phyloP scores from a whole-genome alignment of 1,140 invertebrate genomes.

The Dendroctonus valens region DNA sequence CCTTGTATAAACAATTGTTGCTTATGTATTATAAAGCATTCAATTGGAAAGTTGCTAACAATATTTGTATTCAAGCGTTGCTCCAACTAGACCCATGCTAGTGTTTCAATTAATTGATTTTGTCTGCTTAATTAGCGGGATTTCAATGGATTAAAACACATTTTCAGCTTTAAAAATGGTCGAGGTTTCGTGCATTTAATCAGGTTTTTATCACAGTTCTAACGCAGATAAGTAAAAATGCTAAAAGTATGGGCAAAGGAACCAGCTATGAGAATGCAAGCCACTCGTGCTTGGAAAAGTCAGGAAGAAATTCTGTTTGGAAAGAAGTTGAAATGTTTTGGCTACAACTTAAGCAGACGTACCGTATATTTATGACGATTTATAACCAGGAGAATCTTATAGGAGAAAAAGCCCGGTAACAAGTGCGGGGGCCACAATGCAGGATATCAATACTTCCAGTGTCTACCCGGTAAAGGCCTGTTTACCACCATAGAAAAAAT shows the following conservation, averaged over 20 bases:
- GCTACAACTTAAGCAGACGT: background rate
- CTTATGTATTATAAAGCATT: background rate
- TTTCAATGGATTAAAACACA: too few relatives aligned
- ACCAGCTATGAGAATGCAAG: too few relatives aligned
- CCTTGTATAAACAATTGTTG: background rate
- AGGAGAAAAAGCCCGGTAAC: slow-evolving; percentile 46
- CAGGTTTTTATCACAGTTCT: too few relatives aligned
- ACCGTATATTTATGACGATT: background rate
- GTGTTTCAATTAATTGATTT: too few relatives aligned
- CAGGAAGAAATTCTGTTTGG: background rate
- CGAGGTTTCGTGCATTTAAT: too few relatives aligned
- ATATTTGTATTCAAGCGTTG: background rate
- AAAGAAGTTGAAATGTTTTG: background rate
- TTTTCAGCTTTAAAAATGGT: too few relatives aligned
- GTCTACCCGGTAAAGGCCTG: slow-evolving; percentile 43
- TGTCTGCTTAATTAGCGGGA: too few relatives aligned
- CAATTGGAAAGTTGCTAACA: background rate
- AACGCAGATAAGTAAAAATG: too few relatives aligned
- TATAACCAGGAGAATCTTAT: slow-evolving; percentile 12
- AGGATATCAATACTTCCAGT: slow-evolving; percentile 47
- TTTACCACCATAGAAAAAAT: slow-evolving; percentile 48
- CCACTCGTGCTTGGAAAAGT: background rate
- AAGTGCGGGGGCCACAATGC: slow-evolving; percentile 44
- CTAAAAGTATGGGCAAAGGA: background rate
- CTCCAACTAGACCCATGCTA: too few relatives aligned